Percentiles rank a stretch among this genome's conserved stretches.
Evolutionary conservation across 2,797 vertebrate species (phyloP).

Genomic region (Pteronotus mesoamericanus): DNA sequence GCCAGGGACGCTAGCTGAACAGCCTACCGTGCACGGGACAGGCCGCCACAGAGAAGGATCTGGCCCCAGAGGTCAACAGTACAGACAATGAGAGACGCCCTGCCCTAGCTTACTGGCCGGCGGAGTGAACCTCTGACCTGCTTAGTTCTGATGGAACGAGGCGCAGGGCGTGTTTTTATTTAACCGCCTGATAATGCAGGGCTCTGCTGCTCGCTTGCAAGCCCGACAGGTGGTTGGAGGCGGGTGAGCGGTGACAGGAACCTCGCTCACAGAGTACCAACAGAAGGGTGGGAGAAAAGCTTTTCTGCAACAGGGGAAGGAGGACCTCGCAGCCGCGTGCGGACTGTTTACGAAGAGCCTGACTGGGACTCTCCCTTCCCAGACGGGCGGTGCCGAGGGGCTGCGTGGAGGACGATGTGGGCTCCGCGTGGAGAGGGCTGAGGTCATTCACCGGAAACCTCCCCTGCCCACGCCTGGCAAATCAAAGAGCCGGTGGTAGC

Average conservation of each 20-base stretch:
- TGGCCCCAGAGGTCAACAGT: accelerated
- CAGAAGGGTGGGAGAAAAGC: too few relatives aligned
- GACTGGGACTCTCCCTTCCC: not conserved
- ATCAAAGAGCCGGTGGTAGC: constrained; percentile 61
- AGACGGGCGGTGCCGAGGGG: not conserved
- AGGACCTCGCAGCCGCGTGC: not conserved
- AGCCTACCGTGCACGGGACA: accelerated
- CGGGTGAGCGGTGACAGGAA: constrained; percentile 49
- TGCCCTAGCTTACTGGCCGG: constrained; percentile 61
- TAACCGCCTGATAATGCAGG: not conserved
- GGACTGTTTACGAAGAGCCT: not conserved
- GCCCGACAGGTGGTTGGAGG: constrained; percentile 64
- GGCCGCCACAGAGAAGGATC: accelerated
- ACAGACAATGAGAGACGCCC: not conserved
- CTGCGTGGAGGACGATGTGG: not conserved
- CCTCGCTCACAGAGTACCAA: accelerated
- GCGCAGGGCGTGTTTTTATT: constrained; percentile 67
- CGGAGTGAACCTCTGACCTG: constrained; percentile 77
- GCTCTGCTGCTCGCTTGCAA: constrained; percentile 44
- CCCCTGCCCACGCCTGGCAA: constrained; percentile 57
- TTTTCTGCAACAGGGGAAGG: too few relatives aligned
- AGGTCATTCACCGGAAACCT: constrained; percentile 52
- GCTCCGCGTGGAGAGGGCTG: not conserved
- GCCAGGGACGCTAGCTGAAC: accelerated
- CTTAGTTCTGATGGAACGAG: constrained; percentile 75